phyloP scores from a whole-genome alignment of 1,140 invertebrate genomes.

The Heliothis virescens region DNA sequence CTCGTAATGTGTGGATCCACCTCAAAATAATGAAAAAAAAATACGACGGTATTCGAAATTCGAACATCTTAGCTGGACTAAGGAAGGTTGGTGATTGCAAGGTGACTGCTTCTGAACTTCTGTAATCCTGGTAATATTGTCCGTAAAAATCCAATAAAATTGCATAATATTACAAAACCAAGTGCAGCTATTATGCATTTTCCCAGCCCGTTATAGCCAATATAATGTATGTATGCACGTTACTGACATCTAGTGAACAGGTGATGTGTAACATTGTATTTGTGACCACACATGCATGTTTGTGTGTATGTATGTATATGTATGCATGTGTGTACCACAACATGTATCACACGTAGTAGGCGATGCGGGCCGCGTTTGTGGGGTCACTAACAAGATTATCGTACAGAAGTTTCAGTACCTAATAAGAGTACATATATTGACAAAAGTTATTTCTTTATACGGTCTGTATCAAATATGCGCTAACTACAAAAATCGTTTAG shows the following conservation, averaged over 20 bases:
- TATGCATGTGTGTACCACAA: not conserved
- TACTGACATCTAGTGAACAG: constrained; percentile 27
- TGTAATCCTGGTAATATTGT: too few species aligned
- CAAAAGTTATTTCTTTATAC: too few species aligned
- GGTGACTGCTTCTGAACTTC: not conserved
- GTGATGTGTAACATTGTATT: constrained; percentile 27
- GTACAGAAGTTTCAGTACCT: not conserved
- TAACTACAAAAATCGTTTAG: too few species aligned
- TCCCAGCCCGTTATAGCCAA: constrained; percentile 6
- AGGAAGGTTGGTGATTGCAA: not conserved
- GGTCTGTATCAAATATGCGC: too few species aligned
- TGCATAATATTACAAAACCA: not conserved
- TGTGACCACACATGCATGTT: not conserved
- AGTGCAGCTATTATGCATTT: constrained; percentile 7
- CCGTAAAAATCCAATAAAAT: not conserved
- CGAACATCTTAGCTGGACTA: not conserved
- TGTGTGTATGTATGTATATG: not conserved
- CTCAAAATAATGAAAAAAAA: too few species aligned
- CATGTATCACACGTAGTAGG: constrained; percentile 6
- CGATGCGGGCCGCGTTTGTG: constrained; percentile 19
- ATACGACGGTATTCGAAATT: not conserved
- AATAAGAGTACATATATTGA: too few species aligned
- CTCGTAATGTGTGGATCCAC: too few species aligned
- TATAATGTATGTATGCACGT: constrained; percentile 22
- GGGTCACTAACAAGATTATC: too few species aligned